Percentiles rank a stretch among this genome's conserved stretches.
These are phyloP conservation scores for Etheostoma perlongum DNA, from an alignment of 2,797 vertebrate species.

Conservation along the genomic window DNA sequence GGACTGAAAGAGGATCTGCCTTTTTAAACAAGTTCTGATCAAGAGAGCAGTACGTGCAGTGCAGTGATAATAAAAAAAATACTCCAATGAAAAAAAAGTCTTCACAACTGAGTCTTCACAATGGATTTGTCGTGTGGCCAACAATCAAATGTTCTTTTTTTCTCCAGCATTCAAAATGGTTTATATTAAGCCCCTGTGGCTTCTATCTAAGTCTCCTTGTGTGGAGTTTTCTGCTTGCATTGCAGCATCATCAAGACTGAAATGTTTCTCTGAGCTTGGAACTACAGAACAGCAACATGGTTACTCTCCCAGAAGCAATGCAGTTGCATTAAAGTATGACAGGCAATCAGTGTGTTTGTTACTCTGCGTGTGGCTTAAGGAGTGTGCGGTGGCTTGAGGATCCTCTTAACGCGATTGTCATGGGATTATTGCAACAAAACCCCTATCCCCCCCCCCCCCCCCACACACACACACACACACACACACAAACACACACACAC, in stretches of 20 bases:
- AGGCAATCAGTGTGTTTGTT: conserved; percentile 56
- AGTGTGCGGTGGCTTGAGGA: conserved; percentile 62
- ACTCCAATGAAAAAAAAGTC: not conserved
- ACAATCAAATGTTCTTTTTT: not conserved
- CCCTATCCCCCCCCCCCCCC: not conserved
- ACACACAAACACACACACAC: conserved; percentile 20
- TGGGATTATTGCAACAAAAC: conserved; percentile 72
- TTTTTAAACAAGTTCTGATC: conserved; percentile 20
- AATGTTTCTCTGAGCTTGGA: conserved; percentile 62
- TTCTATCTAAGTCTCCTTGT: conserved; percentile 42
- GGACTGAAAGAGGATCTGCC: not conserved
- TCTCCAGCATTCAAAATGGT: conserved; percentile 27
- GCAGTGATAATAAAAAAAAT: conserved; percentile 3
- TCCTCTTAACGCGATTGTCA: conserved; percentile 75
- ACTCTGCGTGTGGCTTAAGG: conserved; percentile 58
- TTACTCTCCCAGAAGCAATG: conserved; percentile 68
- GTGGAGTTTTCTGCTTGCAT: conserved; percentile 46
- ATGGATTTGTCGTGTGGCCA: not conserved
- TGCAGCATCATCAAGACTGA: conserved; percentile 48
- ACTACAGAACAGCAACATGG: conserved; percentile 48
- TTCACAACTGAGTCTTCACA: conserved; percentile 16
- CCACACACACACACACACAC: no score
- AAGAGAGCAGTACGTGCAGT: conserved; percentile 13
- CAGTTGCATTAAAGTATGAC: conserved; percentile 69
- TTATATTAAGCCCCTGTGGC: conserved; percentile 37